phyloP scores from a whole-genome alignment of 2,797 vertebrate genomes.

The Cyclopterus lumpus region DNA sequence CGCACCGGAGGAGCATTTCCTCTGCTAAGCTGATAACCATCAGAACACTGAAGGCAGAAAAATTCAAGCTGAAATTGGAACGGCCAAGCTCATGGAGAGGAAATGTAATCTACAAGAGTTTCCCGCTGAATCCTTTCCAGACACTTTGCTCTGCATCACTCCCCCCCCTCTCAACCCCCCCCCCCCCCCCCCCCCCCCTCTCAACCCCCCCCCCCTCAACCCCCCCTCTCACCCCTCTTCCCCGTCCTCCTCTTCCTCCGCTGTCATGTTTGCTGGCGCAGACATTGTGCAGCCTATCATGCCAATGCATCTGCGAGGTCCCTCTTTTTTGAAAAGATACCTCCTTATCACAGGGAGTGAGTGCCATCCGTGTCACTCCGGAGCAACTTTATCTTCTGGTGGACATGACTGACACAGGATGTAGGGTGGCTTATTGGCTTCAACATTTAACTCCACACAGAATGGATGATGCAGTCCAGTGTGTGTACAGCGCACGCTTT shows the following conservation, averaged over 20 bases:
- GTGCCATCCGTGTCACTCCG: constrained; percentile 65
- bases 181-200: background rate
- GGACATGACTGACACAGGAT: constrained; percentile 19
- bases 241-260: constrained; percentile 44
- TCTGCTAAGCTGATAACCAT: constrained; percentile 80
- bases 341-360: constrained; percentile 70
- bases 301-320: constrained; percentile 64
- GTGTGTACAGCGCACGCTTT: background rate
- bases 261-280: constrained; percentile 71
- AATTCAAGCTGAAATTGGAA: constrained; percentile 78
- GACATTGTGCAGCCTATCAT: constrained; percentile 76
- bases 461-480: background rate
- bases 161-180: background rate
- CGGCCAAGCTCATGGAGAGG: constrained; percentile 67
- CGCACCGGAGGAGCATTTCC: constrained; percentile 63
- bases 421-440: background rate
- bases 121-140: constrained; percentile 68
- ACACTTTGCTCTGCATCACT: constrained; percentile 37
- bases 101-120: constrained; percentile 82
- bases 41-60: constrained; percentile 76
- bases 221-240: constrained; percentile 19
- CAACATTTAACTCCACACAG: background rate
- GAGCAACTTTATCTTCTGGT: constrained; percentile 54
- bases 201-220: background rate
- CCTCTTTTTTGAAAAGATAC: constrained; percentile 67